Evolutionary conservation across 2,888 invertebrate genomes (phyloP), one percentile per base, ranked within the genome.

Genomic region (Malacosoma neustria): DNA sequence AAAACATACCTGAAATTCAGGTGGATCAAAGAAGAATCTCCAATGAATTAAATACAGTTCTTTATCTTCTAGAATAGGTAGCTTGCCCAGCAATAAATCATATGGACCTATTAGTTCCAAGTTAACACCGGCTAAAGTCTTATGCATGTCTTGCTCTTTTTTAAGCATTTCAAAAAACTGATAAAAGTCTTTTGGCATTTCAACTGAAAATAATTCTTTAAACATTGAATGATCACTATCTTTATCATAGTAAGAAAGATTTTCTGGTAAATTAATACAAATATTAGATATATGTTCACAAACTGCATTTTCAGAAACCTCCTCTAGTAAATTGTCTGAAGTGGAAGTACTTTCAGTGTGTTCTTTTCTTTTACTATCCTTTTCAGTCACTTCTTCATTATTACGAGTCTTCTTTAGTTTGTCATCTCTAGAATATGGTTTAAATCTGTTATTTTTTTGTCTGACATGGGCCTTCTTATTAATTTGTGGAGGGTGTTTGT

Each of bases 11-110:
- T 96, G 94, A 72, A 97, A 94, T 75, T 98, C 98, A 6, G 98
- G 98, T 6, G 97, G 95, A 84, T 99, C 98, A 72, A 93, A 96
- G 66, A 89, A 96, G 74, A 93, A 98, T 51, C 98, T 89, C 93
- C 95, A 97, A 66, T 97, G 96, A 6, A 90, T 75, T 34, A 96
- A 86, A 64, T 92, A 94, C 42, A 90, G 80, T 41, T 89, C 80
- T 42, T 90, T 87, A 41, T 88, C 73, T 1, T 87, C 72, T 13
- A 89, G 65, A 39, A 75, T 70, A 2, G 87, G 87, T 45, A 93
- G 86, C 55, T 88, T 89, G 4, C 90, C 91, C 33, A 87, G 79
- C 29, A 98, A 70, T 36, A 95, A 89, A 72, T 98, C 97, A 79
- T 89, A 98, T 0, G 97, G 95, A 0, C 98, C 98, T 32, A 96